These are phyloP conservation scores for Anthopleura sola DNA, from an alignment of 64 coral and sea anemone species.

Conservation along the genomic window DNA sequence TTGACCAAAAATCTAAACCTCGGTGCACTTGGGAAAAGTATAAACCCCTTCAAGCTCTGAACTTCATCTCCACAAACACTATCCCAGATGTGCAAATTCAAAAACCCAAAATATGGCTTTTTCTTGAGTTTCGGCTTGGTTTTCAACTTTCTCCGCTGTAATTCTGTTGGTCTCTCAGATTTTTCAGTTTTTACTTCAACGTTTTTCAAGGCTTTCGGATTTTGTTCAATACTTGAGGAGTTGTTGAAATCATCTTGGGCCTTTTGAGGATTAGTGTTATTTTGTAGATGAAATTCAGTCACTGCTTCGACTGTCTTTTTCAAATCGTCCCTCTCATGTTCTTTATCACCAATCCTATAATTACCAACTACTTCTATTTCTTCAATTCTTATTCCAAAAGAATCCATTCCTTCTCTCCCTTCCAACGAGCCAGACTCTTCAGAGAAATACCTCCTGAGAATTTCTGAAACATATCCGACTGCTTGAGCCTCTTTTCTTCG, in stretches of 20 bases:
- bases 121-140: not conserved
- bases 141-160: not conserved
- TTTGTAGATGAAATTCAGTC: too few species aligned
- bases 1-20: slow-evolving; percentile 27
- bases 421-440: not conserved
- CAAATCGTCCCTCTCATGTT: not conserved
- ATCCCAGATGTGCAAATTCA: slow-evolving; percentile 75
- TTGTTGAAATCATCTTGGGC: too few species aligned
- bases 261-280: too few species aligned
- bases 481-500: not conserved
- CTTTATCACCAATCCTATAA: not conserved
- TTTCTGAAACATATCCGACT: not conserved
- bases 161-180: not conserved
- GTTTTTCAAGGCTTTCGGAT: too few species aligned
- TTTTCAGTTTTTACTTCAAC: too few species aligned
- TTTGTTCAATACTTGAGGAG: too few species aligned
- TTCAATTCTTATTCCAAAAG: not conserved
- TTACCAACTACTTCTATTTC: not conserved
- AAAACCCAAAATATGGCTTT: not conserved
- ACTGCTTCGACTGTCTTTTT: not conserved
- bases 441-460: not conserved
- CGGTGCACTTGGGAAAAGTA: slow-evolving; percentile 70
- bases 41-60: slow-evolving; percentile 58
- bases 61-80: slow-evolving; percentile 53
- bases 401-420: not conserved